Conservation (phyloP, 2,888 invertebrate genomes). For the Caprella mutica region DNA sequence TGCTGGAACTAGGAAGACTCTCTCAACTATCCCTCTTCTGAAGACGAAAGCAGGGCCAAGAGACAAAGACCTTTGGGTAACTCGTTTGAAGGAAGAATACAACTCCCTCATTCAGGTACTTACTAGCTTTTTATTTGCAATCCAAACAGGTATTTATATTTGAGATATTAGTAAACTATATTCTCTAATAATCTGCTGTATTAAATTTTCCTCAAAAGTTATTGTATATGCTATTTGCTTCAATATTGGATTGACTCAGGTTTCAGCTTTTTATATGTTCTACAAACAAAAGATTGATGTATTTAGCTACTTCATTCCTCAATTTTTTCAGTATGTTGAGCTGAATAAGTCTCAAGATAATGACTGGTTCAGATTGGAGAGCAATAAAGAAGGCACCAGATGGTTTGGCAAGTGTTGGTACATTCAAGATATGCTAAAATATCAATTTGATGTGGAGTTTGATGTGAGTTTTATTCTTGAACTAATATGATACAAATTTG, state of each 20-base stretch:
- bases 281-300: too few relatives aligned
- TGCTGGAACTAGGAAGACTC: conserved; percentile 74
- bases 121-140: too few relatives aligned
- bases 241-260: too few relatives aligned
- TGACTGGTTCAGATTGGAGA: conserved; percentile 97
- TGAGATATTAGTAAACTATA: too few relatives aligned
- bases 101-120: conserved; percentile 86
- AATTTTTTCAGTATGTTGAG: conserved; percentile 64
- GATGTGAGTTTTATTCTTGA: too few relatives aligned
- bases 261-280: too few relatives aligned
- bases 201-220: too few relatives aligned
- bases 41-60: conserved; percentile 95
- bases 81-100: conserved; percentile 92
- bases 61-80: conserved; percentile 92
- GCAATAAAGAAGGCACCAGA: conserved; percentile 89
- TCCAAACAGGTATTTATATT: too few relatives aligned
- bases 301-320: conserved; percentile 12
- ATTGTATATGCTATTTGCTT: too few relatives aligned
- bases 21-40: conserved; percentile 81
- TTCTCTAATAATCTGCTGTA: too few relatives aligned
- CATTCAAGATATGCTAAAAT: conserved; percentile 86
- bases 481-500: too few relatives aligned
- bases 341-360: conserved; percentile 87
- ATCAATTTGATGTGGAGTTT: conserved; percentile 95
- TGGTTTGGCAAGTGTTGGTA: conserved; percentile 99